These are phyloP conservation scores for Mastacembelus armatus DNA, from an alignment of 2,797 vertebrate genomes.

Conservation along the genomic window DNA sequence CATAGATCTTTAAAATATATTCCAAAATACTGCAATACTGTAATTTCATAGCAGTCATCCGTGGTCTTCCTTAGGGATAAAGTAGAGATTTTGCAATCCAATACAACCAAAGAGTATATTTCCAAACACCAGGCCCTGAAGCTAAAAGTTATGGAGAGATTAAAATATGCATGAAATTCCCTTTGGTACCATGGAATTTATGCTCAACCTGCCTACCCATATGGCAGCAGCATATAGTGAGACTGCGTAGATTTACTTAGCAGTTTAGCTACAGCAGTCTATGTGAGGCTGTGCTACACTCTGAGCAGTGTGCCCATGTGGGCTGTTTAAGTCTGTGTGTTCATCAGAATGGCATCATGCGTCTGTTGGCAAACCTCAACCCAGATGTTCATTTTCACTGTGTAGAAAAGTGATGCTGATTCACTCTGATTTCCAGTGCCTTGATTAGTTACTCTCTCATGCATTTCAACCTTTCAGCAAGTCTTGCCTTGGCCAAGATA, in stretches of 20 bases:
- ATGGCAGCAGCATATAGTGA: constrained; percentile 42
- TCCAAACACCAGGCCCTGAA: constrained; percentile 13
- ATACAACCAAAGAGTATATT: constrained; percentile 2
- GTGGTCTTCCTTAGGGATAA: constrained; percentile 14
- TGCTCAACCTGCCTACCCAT: constrained; percentile 39
- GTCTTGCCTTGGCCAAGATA: constrained; percentile 16
- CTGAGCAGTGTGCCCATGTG: constrained; percentile 43
- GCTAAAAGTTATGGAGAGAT: neutral
- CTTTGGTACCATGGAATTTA: constrained; percentile 30
- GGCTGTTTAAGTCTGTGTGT: constrained; percentile 67
- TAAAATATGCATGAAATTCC: constrained; percentile 17
- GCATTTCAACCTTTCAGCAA: constrained; percentile 42
- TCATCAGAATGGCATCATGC: constrained; percentile 63
- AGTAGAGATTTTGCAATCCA: constrained; percentile 17
- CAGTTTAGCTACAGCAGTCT: constrained; percentile 32
- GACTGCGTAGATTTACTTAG: constrained; percentile 39
- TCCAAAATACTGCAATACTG: constrained; percentile 17
- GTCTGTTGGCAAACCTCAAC: constrained; percentile 70
- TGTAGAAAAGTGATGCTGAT: constrained; percentile 44
- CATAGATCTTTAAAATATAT: constrained; percentile 23
- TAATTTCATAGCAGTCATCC: constrained; percentile 23
- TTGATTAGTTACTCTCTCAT: constrained; percentile 40
- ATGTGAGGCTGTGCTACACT: constrained; percentile 22
- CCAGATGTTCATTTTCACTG: constrained; percentile 75
- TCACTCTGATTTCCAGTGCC: constrained; percentile 40